These are phyloP conservation scores for Macroteleia sp. DNA, from an alignment of 2,888 invertebrate species.

Conservation along the genomic window DNA sequence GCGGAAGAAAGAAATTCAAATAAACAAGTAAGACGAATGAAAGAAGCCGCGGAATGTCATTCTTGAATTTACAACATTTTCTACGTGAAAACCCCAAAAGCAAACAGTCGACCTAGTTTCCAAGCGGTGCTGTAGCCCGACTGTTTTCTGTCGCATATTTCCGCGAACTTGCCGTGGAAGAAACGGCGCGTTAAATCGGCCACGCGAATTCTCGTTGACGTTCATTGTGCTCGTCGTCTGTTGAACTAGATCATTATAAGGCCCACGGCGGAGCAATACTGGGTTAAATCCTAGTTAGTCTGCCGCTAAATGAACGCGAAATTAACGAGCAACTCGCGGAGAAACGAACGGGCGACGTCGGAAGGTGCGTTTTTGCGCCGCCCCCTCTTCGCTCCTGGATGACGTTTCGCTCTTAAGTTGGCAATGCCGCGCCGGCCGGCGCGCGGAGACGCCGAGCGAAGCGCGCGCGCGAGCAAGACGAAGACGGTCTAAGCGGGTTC, in stretches of 20 bases:
- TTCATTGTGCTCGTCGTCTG: slow-evolving; percentile 43
- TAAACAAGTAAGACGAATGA: too few relatives aligned
- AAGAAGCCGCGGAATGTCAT: too few relatives aligned
- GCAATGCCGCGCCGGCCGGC: slow-evolving; percentile 46
- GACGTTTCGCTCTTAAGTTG: slow-evolving; percentile 25
- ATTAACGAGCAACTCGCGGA: slow-evolving; percentile 37
- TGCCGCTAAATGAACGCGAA: slow-evolving; percentile 30
- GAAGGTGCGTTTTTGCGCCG: slow-evolving; percentile 34
- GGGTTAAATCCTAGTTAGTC: slow-evolving; percentile 53
- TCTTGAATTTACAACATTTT: too few relatives aligned
- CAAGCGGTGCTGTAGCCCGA: too few relatives aligned
- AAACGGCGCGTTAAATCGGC: not conserved
- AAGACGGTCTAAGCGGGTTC: slow-evolving; percentile 24
- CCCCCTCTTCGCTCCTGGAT: not conserved
- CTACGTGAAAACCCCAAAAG: too few relatives aligned
- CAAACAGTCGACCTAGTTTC: not conserved
- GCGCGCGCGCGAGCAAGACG: not conserved
- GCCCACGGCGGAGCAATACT: slow-evolving; percentile 30
- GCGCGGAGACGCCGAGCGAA: not conserved
- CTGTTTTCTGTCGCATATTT: slow-evolving; percentile 4
- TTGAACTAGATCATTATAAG: slow-evolving; percentile 42
- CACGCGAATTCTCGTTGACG: slow-evolving; percentile 28
- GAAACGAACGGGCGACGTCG: slow-evolving; percentile 30
- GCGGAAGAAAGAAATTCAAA: too few relatives aligned
- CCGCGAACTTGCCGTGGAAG: slow-evolving; percentile 15